These are phyloP conservation scores for Drosophila leonis DNA, from an alignment of 2,888 invertebrate genomes.

Conservation along the genomic window DNA sequence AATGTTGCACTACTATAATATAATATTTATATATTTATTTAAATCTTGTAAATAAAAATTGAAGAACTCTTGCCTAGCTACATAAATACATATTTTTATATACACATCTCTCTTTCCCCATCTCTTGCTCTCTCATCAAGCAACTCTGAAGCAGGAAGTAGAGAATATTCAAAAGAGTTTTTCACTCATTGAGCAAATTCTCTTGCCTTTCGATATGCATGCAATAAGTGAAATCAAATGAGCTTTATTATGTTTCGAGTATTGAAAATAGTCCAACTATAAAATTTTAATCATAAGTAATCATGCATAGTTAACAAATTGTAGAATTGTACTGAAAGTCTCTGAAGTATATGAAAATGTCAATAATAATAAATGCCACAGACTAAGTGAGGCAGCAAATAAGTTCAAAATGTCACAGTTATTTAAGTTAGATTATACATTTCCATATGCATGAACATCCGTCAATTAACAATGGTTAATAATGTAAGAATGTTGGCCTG, in stretches of 20 bases:
- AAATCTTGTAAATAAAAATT: not conserved
- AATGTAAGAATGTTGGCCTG: slow-evolving; percentile 49
- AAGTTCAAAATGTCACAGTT: not conserved
- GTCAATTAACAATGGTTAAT: slow-evolving; percentile 72
- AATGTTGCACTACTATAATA: too few species aligned
- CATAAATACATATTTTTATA: not conserved
- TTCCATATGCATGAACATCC: slow-evolving; percentile 22
- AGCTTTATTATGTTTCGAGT: not conserved
- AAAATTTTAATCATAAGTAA: not conserved
- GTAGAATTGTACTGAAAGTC: not conserved
- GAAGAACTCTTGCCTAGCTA: not conserved
- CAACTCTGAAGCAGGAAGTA: not conserved
- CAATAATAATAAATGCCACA: slow-evolving; percentile 1
- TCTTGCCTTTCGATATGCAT: not conserved
- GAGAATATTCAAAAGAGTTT: not conserved
- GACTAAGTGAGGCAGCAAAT: not conserved
- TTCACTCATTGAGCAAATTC: not conserved
- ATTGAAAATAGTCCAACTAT: not conserved
- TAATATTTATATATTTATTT: too few species aligned
- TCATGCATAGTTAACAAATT: not conserved
- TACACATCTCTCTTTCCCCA: not conserved
- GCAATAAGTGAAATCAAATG: not conserved
- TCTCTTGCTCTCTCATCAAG: not conserved
- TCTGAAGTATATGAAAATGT: not conserved
- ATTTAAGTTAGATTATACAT: not conserved